These are phyloP conservation scores for Aphaenogaster rudis DNA, from an alignment of 1,140 invertebrate genomes.

Conservation along the genomic window DNA sequence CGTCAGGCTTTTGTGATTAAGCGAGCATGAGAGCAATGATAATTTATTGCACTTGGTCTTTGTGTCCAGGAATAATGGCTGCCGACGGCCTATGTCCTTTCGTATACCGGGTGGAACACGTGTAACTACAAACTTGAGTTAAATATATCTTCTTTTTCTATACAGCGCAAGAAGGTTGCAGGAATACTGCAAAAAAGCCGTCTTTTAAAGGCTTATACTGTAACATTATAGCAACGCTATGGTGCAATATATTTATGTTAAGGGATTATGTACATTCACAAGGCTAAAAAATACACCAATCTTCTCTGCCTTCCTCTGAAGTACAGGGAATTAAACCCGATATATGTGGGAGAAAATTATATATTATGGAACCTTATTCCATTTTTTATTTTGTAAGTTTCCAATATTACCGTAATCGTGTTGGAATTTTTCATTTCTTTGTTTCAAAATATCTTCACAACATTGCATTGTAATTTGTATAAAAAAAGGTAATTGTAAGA, in stretches of 20 bases:
- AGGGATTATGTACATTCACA: background rate
- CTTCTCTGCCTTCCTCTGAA: background rate
- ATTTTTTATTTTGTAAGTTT: background rate
- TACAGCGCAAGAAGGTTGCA: background rate
- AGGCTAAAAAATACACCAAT: background rate
- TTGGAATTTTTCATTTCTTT: slow-evolving; percentile 8
- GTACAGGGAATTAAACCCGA: background rate
- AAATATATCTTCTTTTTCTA: background rate
- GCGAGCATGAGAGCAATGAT: slow-evolving; percentile 58
- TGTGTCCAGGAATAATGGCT: slow-evolving; percentile 76
- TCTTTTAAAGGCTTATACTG: background rate
- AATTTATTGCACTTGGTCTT: slow-evolving; percentile 77
- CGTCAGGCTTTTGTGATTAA: slow-evolving; percentile 52
- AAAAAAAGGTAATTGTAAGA: too few species aligned
- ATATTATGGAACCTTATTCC: background rate
- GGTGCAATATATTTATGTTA: background rate
- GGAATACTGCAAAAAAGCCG: background rate
- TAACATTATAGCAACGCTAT: background rate
- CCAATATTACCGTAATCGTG: background rate
- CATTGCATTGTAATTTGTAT: background rate
- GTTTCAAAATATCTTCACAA: background rate
- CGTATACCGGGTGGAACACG: background rate
- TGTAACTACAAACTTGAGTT: background rate
- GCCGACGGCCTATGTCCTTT: slow-evolving; percentile 11
- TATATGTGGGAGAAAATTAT: background rate